A percentile compares a stretch with the other conserved stretches of the same genome.
These are phyloP conservation scores for Ommatoiulus sabulosus DNA, from an alignment of 2,888 invertebrate genomes.

Conservation along the genomic window DNA sequence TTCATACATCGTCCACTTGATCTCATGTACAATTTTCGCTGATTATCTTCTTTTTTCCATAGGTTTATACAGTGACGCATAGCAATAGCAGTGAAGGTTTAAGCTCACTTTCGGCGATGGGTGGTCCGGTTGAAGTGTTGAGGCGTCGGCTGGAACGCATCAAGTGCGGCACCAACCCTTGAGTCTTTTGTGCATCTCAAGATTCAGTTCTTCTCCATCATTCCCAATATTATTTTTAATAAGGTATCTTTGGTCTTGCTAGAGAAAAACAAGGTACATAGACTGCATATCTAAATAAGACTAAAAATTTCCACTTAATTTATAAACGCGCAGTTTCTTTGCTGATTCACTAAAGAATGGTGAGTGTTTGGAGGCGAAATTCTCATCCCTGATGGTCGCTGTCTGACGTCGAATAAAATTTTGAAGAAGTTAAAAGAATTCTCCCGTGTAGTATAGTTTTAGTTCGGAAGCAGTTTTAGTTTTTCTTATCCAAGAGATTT, in stretches of 20 bases:
- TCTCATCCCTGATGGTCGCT: conserved; percentile 1
- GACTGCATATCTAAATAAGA: background rate
- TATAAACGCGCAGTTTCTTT: background rate
- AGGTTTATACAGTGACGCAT: conserved; percentile 37
- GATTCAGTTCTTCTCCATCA: background rate
- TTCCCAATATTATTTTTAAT: conserved; percentile 21
- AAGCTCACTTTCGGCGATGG: background rate
- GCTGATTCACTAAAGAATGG: background rate
- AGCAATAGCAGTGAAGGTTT: conserved; percentile 57
- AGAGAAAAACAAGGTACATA: background rate
- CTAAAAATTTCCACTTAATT: conserved; percentile 18
- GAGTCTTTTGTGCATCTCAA: background rate
- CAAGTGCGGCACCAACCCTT: conserved; percentile 54
- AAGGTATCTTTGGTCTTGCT: background rate
- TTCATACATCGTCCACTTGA: no score
- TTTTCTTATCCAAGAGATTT: background rate
- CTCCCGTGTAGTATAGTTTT: conserved; percentile 6
- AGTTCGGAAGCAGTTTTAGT: background rate
- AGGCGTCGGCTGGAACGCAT: conserved; percentile 56
- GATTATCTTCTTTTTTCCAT: background rate
- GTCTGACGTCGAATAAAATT: background rate
- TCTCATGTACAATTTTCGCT: no score
- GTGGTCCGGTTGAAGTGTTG: conserved; percentile 57
- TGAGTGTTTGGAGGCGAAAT: background rate
- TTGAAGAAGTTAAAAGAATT: background rate